Evolutionary conservation across 2,888 invertebrate genomes (phyloP).

Genomic region (Cephus pulcher): DNA sequence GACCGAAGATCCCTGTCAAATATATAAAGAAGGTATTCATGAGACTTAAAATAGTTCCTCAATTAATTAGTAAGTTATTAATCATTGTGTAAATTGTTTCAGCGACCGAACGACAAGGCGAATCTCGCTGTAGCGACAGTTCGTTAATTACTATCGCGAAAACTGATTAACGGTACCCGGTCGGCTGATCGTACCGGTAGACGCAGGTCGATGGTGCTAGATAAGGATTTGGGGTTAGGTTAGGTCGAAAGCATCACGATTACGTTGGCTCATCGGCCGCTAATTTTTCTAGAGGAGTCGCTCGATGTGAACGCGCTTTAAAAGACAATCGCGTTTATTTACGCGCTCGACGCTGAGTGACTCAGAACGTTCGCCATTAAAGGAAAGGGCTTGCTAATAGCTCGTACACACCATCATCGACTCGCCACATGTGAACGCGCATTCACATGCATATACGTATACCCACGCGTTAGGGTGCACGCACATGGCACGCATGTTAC

Average conservation of each 20-base stretch:
- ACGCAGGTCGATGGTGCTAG: background rate
- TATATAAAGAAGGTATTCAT: no score
- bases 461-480: conserved; percentile 1
- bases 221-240: background rate
- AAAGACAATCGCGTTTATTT: conserved; percentile 40
- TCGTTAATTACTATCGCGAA: background rate
- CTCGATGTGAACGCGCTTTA: conserved; percentile 15
- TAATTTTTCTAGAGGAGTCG: background rate
- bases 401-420: conserved; percentile 13
- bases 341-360: conserved; percentile 43
- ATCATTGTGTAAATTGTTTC: background rate
- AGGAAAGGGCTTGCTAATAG: conserved; percentile 50
- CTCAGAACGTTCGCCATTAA: conserved; percentile 52
- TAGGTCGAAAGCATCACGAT: background rate
- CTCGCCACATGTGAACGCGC: conserved; percentile 6
- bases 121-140: background rate
- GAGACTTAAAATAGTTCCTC: background rate
- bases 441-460: background rate
- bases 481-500: background rate
- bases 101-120: background rate
- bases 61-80: background rate
- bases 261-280: background rate
- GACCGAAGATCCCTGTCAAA: background rate
- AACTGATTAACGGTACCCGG: background rate
- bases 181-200: background rate